phyloP scores from a whole-genome alignment of 1,140 invertebrate genomes.

The Habropoda laboriosa region DNA sequence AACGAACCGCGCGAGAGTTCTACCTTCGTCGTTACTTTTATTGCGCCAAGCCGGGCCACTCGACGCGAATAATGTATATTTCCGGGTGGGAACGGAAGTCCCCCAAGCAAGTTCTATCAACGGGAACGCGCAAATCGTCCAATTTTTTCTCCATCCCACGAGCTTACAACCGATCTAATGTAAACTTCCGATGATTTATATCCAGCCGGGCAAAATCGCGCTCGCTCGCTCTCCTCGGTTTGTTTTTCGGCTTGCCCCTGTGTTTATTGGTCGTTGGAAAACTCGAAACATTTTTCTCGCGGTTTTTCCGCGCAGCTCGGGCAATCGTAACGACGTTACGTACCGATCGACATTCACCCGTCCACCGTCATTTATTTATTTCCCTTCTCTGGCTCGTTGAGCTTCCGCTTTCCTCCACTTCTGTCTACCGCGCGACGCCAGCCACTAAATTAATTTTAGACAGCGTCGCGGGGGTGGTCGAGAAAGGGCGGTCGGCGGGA shows the following conservation, averaged over 20 bases:
- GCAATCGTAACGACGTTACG: constrained; percentile 34
- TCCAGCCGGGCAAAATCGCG: too few relatives aligned
- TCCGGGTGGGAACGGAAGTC: constrained; percentile 15
- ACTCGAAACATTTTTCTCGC: constrained; percentile 34
- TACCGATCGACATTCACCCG: constrained; percentile 45
- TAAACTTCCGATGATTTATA: constrained; percentile 58
- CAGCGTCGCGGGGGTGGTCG: constrained; percentile 7
- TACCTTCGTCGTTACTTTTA: constrained; percentile 34
- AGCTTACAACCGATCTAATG: constrained; percentile 20
- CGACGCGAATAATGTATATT: constrained; percentile 16
- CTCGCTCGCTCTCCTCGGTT: too few relatives aligned
- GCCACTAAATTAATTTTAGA: constrained; percentile 65
- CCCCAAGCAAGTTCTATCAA: constrained; percentile 16
- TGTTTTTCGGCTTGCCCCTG: constrained; percentile 40
- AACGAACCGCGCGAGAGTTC: constrained; percentile 21
- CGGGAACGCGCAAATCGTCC: constrained; percentile 23
- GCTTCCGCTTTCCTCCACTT: not conserved
- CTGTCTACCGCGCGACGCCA: not conserved
- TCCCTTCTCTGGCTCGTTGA: constrained; percentile 63
- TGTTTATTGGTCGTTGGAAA: constrained; percentile 53
- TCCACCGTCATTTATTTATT: constrained; percentile 58
- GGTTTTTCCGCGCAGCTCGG: constrained; percentile 12
- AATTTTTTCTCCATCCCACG: not conserved
- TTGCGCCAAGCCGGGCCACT: not conserved
- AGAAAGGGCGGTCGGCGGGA: not conserved